These are phyloP conservation scores for Corynorhinus townsendii DNA, from an alignment of 2,113 vertebrate species.

Conservation along the genomic window DNA sequence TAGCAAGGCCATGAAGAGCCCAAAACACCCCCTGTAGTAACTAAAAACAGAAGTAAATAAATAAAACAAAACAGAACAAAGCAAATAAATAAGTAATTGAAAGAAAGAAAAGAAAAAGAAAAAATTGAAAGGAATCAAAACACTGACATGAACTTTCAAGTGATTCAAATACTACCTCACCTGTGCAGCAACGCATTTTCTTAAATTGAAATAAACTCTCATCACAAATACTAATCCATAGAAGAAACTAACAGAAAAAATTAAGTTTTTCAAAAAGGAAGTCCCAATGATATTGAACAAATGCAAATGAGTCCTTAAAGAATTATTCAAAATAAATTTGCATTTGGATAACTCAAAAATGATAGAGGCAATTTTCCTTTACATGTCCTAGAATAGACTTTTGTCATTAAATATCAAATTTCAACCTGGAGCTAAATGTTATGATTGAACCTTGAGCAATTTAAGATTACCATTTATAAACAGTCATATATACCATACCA, in stretches of 20 bases:
- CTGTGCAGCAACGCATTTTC: constrained; percentile 81
- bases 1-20: constrained; percentile 81
- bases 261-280: constrained; percentile 76
- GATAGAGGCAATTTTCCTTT: constrained; percentile 24
- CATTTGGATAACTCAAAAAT: constrained; percentile 78
- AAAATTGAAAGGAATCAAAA: constrained; percentile 75
- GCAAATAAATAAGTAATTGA: constrained; percentile 60
- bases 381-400: constrained; percentile 67
- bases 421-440: constrained; percentile 26
- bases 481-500: not conserved
- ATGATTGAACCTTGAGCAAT: constrained; percentile 54
- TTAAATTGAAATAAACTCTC: constrained; percentile 78
- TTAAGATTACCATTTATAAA: constrained; percentile 62
- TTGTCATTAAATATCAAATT: not conserved
- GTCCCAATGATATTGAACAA: constrained; percentile 78
- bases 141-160: constrained; percentile 86
- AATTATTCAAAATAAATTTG: constrained; percentile 77
- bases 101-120: constrained; percentile 27
- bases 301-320: constrained; percentile 77
- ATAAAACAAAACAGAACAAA: constrained; percentile 69
- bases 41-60: constrained; percentile 67
- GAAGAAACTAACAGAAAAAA: constrained; percentile 66
- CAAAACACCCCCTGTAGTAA: constrained; percentile 67
- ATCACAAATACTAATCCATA: constrained; percentile 66
- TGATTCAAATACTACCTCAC: constrained; percentile 81